Base-by-base conservation (phyloP, 1,140 invertebrate genomes). In the Tetramorium parvispinum region DNA sequence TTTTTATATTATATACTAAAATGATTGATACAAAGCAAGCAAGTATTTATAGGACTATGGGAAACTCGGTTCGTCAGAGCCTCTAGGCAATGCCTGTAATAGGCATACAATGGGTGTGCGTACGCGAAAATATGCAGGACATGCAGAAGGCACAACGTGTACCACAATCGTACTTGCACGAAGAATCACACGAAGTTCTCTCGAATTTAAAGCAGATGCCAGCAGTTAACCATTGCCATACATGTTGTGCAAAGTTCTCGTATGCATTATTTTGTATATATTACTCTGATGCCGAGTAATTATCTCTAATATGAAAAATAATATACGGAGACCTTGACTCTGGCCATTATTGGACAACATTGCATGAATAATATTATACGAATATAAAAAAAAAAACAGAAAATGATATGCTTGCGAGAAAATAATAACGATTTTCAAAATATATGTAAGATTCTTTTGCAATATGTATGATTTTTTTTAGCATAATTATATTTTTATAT, bases 271-370 rank as follows among this genome's bases (percentile, higher is more conserved):
- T 65, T 65, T 65, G 32, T 65, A 40, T 37, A 65, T 37, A 65
- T 65, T 65, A 65, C 8, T 65, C 7, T 65, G 65, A 88, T 63
- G 66, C 53, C 49, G n/a, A 49, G 85, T 57, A 89, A 89, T 83
- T 87, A 78, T 75, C 68, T 87, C 86, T 89, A 78, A 88, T 82
- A 88, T 68, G 65, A 46, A 83, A 66, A 89, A 53, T 87, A 89
- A 86, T 65, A 32, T 57, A 61, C 55, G 49, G 59, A 65, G n/a
- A 53, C 18, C 18, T 66, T 66, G 63, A n/a, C n/a, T 55, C 46
- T 46, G 75, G 21, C 61, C 53, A 78, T 70, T 68, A 24, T 43
- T 55, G 18, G 70, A 27, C 66, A 87, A 57, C 57, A 85, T 61
- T 71, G 61, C 53, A 27, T 63, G 24, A 76, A 27, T 65, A 7